Evolutionary conservation across 2,888 invertebrate species (phyloP), one percentile per base, ranked within the genome.

Genomic region (Dicyrtomina minuta): DNA sequence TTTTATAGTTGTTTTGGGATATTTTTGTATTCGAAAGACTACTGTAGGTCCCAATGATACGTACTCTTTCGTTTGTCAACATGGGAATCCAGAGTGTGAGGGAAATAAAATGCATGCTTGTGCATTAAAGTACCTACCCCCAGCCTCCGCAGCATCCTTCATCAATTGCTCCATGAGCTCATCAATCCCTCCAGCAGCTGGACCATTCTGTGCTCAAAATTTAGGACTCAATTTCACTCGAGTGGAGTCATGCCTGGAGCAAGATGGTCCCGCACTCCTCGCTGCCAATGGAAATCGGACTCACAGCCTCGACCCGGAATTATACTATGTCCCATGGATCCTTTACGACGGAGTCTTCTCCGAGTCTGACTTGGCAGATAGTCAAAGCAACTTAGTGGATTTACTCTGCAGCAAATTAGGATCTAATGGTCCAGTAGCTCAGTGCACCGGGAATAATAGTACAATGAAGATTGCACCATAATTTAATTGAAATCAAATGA

Each of bases 271-370:
- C n/a, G 69, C 73, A 15, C 60, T 79, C n/a, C 71, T 80, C 22
- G 75, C 75, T 53, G 70, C 62, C 6, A 70, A 73, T 44, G 78
- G 78, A n/a, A 69, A 74, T 39, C 70, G 68, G 26, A 78, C 78
- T 2, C 79, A 79, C 55, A 70, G 73, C 6, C 74, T 79, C 2
- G 20, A 70, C 26, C 80, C 80, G 10, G 59, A 65, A 8, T 68
- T 80, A 3, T 76, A 78, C 66, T 79, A 79, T 68, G 79, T 80
- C 1, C 79, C 80, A 15, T 79, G 80, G 79, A 79, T 80, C 51
- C 56, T 77, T 15, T 75, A 77, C 51, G 72, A 80, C 69, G 78
- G 75, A 27, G 74, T 74, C 2, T 77, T 67, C 49, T 73, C 65
- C 20, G 66, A 39, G 0, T 68, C 66, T 10, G 77, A 76, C 49